A percentile compares a stretch with the other conserved stretches of the same genome.
phyloP scores from a whole-genome alignment of 2,888 invertebrate species.

The Ennomos fuscantarius region DNA sequence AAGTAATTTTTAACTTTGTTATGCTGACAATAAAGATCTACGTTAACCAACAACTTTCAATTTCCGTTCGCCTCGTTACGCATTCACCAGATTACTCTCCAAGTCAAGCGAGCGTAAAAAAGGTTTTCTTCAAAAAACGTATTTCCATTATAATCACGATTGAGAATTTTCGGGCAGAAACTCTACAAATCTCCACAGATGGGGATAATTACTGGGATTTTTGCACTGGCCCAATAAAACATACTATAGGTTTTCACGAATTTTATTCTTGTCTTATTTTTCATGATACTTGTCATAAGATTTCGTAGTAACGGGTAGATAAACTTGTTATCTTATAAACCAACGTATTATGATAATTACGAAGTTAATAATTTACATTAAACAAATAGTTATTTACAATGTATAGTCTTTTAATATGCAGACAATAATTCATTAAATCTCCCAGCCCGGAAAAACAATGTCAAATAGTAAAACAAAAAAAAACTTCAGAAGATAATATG shows the following conservation, averaged over 20 bases:
- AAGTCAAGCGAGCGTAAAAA: too few relatives aligned
- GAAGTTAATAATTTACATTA: conserved; percentile 50
- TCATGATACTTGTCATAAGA: conserved; percentile 82
- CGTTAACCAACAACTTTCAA: too few relatives aligned
- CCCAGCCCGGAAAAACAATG: conserved; percentile 3
- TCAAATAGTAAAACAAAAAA: conserved; percentile 1
- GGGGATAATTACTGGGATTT: too few relatives aligned
- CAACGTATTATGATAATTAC: conserved; percentile 62
- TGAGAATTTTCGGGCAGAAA: too few relatives aligned
- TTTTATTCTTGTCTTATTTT: conserved; percentile 77
- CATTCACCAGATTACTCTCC: too few relatives aligned
- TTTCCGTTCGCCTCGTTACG: too few relatives aligned
- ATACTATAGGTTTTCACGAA: conserved; percentile 55
- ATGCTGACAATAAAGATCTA: too few relatives aligned
- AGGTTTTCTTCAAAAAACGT: too few relatives aligned
- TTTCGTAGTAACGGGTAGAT: conserved; percentile 79
- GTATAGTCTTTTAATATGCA: conserved; percentile 21
- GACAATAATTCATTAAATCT: conserved; percentile 23
- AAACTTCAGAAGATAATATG: too few relatives aligned
- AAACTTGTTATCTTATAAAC: conserved; percentile 70
- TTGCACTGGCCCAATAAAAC: conserved; percentile 30
- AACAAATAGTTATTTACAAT: conserved; percentile 44
- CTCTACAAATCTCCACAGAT: too few relatives aligned
- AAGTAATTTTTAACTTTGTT: too few relatives aligned
- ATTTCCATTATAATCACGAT: too few relatives aligned